Base-by-base conservation (phyloP, 2,888 invertebrate species). In the Spodoptera picta region DNA sequence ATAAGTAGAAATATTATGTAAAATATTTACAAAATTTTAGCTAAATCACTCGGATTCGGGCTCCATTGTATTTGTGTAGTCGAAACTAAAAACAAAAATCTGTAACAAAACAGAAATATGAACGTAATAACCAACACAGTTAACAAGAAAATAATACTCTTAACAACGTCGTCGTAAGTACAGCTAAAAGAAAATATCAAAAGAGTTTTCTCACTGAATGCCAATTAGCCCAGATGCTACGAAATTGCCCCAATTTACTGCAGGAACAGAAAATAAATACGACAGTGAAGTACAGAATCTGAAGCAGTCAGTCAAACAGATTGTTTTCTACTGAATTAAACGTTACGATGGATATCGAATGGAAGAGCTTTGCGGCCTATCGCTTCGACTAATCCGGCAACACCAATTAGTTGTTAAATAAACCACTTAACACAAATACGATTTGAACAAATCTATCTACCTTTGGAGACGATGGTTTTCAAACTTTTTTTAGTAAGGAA, bases 341-440 rank as follows among this genome's bases (percentile, higher is more conserved):
- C 61, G 65, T 68, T 72, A 71, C 64, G 65, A 56, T 71, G 78
- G 67, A 64, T 82, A 84, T 78, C 81, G 76, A 61, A 73, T 89
- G 86, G 85, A 86, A 84, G 63, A 70, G 85, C 79, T 76, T 86
- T 86, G 83, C 80, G 77, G 81, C 6, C 67, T 83, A 83, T 88
- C 90, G 87, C 87, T 86, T 86, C 83, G 75, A 71, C 75, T 92
- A 92, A 92, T 92, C 92, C 90, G 31, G 52, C 66, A 84, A 90
- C 89, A 87, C 90, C 90, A 90, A 92, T 92, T 92, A 91, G 84
- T 79, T 83, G 84, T 80, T 89, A 87, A 87, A 83, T 88, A 90
- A 92, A 91, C 92, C 91, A 91, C 89, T 92, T 92, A 90, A 85
- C 84, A 83, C 81, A 89, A 88, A 86, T 83, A 79, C 86, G 83